These are phyloP conservation scores for Typhlomys cinereus DNA, from an alignment of 2,113 vertebrate species.

Conservation along the genomic window DNA sequence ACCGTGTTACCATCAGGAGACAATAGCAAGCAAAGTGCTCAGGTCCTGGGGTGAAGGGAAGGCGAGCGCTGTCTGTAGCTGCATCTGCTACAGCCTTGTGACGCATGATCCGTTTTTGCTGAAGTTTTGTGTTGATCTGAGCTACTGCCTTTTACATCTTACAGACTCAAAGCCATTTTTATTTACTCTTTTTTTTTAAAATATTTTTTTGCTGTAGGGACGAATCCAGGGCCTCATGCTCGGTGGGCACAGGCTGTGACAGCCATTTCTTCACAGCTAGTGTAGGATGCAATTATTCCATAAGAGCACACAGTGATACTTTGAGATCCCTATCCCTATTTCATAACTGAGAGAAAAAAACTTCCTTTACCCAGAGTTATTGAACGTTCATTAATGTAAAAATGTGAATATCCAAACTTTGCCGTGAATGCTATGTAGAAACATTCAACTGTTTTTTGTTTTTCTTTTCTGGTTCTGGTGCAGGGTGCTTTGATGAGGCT, in stretches of 20 bases:
- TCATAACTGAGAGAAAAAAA: not conserved
- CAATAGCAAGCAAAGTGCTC: not conserved
- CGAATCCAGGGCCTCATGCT: not conserved
- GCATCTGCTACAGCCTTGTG: not conserved
- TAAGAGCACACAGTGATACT: not conserved
- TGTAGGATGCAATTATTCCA: not conserved
- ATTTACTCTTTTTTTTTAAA: not conserved
- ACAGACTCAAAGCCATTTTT: not conserved
- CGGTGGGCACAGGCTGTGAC: no score
- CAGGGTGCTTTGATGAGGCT: constrained; percentile 94
- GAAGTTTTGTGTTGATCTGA: not conserved
- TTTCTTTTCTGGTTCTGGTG: not conserved
- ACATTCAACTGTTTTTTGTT: constrained; percentile 29
- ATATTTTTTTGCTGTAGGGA: not conserved
- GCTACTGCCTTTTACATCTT: not conserved
- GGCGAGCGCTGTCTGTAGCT: not conserved
- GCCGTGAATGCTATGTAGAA: not conserved
- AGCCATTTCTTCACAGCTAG: not conserved
- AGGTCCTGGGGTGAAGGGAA: not conserved
- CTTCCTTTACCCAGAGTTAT: not conserved
- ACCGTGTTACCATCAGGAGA: not conserved
- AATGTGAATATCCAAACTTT: not conserved
- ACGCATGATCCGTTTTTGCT: not conserved
- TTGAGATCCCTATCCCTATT: not conserved
- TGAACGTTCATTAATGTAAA: constrained; percentile 24